A percentile compares a stretch with the other conserved stretches of the same genome.
Evolutionary conservation across 2,888 invertebrate genomes (phyloP).

Genomic region (Epinotia demarniana): DNA sequence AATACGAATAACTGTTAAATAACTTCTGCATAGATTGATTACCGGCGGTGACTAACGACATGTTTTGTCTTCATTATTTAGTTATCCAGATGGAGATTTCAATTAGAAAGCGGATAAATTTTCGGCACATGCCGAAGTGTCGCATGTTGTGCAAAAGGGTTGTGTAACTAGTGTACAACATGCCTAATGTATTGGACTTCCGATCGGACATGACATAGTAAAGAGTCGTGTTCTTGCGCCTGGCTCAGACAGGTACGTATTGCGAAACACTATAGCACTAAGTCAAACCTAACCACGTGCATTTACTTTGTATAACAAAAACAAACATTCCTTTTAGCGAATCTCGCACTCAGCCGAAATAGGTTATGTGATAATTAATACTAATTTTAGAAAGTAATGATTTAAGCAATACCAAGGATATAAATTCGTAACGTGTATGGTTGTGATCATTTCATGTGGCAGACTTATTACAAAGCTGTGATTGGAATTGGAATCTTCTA

Average conservation of each 20-base stretch:
- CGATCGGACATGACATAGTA: constrained; percentile 74
- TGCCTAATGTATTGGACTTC: constrained; percentile 74
- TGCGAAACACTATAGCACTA: constrained; percentile 30
- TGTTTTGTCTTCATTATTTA: constrained; percentile 50
- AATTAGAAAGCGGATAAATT: constrained; percentile 73
- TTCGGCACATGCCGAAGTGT: constrained; percentile 71
- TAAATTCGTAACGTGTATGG: constrained; percentile 9
- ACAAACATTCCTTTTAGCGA: constrained; percentile 16
- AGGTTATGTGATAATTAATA: constrained; percentile 32
- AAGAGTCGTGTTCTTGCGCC: constrained; percentile 50
- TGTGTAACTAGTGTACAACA: constrained; percentile 73
- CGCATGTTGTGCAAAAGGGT: constrained; percentile 69
- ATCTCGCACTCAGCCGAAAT: constrained; percentile 1
- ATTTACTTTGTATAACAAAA: constrained; percentile 7
- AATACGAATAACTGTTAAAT: constrained; percentile 34
- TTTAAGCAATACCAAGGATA: constrained; percentile 36
- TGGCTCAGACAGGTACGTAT: constrained; percentile 28
- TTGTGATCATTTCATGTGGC: no score
- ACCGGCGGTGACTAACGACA: constrained; percentile 45
- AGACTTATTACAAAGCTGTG: no score
- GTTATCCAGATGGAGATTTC: constrained; percentile 51
- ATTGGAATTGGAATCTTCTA: no score
- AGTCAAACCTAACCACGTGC: background rate
- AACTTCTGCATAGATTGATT: constrained; percentile 17
- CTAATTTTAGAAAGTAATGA: constrained; percentile 37